These are phyloP conservation scores for Macrobrachium rosenbergii DNA, from an alignment of 1,140 invertebrate genomes.

Conservation along the genomic window DNA sequence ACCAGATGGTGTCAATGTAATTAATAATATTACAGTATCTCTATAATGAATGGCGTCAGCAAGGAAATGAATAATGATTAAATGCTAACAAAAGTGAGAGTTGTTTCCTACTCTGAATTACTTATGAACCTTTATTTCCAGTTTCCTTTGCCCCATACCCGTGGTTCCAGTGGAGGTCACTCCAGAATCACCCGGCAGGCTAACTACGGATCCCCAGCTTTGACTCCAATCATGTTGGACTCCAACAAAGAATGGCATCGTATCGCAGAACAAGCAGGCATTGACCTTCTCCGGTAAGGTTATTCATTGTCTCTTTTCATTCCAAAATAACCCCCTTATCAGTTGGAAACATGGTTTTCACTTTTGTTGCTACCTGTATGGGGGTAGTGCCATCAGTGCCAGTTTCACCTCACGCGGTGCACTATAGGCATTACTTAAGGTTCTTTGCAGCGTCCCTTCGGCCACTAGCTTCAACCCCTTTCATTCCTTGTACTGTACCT, in stretches of 20 bases:
- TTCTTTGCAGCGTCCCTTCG: no score
- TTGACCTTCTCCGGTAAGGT: slow-evolving; percentile 19
- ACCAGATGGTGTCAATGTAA: no score
- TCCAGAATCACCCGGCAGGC: slow-evolving; percentile 26
- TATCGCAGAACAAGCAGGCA: slow-evolving; percentile 15
- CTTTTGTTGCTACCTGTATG: neutral
- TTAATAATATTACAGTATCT: no score
- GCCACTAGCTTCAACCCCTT: no score
- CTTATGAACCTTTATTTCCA: neutral
- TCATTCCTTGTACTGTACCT: no score
- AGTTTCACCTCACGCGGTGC: neutral
- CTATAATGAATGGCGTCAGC: no score
- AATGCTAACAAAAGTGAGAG: no score
- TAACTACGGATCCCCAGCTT: slow-evolving; percentile 14
- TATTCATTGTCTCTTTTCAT: neutral
- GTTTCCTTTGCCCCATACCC: slow-evolving; percentile 40
- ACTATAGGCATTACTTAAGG: neutral
- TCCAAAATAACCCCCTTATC: no score
- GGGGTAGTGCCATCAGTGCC: no score
- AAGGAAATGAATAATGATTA: no score
- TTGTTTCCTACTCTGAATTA: no score
- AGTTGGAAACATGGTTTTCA: no score
- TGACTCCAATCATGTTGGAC: slow-evolving; percentile 24
- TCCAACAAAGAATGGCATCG: slow-evolving; percentile 11
- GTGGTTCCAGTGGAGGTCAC: slow-evolving; percentile 38